These are phyloP conservation scores for Trichonephila clavata DNA, from an alignment of 1,140 invertebrate species.

Conservation along the genomic window DNA sequence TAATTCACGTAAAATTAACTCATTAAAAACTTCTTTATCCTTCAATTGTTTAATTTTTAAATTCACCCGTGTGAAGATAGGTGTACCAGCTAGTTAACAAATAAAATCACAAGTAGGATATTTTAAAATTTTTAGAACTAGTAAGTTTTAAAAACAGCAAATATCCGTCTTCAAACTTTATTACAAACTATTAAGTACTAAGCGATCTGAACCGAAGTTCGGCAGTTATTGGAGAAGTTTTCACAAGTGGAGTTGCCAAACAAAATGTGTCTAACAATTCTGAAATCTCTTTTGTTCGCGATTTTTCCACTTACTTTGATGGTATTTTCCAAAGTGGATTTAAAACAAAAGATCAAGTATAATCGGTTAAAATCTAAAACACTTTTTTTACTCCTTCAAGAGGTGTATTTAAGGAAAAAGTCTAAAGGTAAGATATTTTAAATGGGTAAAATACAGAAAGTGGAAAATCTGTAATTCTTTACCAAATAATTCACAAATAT, in stretches of 20 bases:
- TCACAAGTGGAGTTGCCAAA: not conserved
- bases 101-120: too few relatives aligned
- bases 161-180: not conserved
- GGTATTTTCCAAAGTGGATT: constrained; percentile 18
- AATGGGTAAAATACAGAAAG: too few relatives aligned
- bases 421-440: too few relatives aligned
- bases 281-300: constrained; percentile 18
- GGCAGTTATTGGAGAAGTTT: constrained; percentile 22
- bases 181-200: not conserved
- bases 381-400: not conserved
- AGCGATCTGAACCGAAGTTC: not conserved
- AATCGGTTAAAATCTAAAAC: constrained; percentile 37
- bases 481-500: too few relatives aligned
- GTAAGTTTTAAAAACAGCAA: not conserved
- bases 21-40: too few relatives aligned
- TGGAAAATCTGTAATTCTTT: too few relatives aligned
- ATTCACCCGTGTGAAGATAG: too few relatives aligned
- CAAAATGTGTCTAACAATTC: constrained; percentile 37
- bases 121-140: not conserved
- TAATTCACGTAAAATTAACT: too few relatives aligned
- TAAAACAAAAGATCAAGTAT: constrained; percentile 24
- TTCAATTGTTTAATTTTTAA: too few relatives aligned
- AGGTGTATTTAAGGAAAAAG: too few relatives aligned
- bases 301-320: constrained; percentile 24
- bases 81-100: too few relatives aligned